Evolutionary conservation across 53 echinoderm and acorn worm species (phyloP), one percentile per base, ranked within the genome.

Genomic region (Temnopleurus reevesii): DNA sequence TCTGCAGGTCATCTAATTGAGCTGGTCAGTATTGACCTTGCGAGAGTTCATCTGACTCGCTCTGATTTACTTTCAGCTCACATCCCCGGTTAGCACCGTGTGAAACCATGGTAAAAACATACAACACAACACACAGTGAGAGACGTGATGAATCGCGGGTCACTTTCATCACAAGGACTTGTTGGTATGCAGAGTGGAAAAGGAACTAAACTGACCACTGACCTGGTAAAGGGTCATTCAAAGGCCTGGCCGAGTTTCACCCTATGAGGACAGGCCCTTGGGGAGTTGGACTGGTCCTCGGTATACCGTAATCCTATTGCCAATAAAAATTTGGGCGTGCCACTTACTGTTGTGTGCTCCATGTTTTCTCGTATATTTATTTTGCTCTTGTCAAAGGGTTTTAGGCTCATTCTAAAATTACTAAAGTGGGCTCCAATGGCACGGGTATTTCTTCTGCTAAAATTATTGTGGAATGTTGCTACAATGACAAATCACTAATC

Each of bases 181-280:
- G 33, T 33, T 33, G 33, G 61, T 21, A 3, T 61, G 31, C 56
- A 3, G 5, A n/a, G 29, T 33, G 15, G 61, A 61, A 29, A 13
- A 15, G 5, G 55, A 55, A 55, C 55, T 23, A 19, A 55, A 38
- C 66, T 38, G 66, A 66, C 19, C 66, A 66, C 2, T 66, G 66
- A 66, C 66, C 66, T n/a, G 66, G 2, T 24, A 55, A n/a, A 38
- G 41, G 66, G 66, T 66, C 66, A 66, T 17, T n/a, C 66, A 66
- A 21, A n/a, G 10, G 41, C 41, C 35, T 66, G 66, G 66, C 66
- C 66, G 66, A 66, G 66, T 66, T 66, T 66, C 66, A 66, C 66
- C 66, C 41, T 38, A 66, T 66, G 66, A 66, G 66, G 66, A 38
- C 66, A 66, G 41, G 66, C 19, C 66, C 41, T 41, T 21, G 36